Base-by-base conservation (phyloP, 1,140 invertebrate genomes). In the Popillia japonica region DNA sequence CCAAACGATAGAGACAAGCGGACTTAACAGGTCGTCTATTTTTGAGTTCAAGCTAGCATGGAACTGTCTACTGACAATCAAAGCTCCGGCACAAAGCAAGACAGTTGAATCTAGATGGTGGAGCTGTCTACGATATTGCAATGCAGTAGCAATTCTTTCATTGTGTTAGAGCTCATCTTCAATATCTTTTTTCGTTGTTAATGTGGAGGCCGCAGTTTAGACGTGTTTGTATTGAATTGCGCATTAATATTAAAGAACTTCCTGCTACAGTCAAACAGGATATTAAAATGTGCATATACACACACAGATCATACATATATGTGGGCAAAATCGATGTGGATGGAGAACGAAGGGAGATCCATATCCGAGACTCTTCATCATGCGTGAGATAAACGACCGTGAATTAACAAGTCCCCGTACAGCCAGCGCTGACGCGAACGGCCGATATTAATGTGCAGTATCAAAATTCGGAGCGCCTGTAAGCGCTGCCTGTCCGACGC, bases 331-430 rank as follows among this genome's bases (percentile, higher is more conserved):
- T 11, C 48, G 17, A 17, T 7, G 48, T 1, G 6, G 17, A 6
- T 3, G 11, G 48, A n/a, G 44, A n/a, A 2, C 14, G 48, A 14
- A 7, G 11, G 14, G 14, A 6, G 14, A 6, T 17, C 48, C 14
- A 55, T 17, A 55, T 55, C 48, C 48, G 48, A 55, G 48, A 1
- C 48, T 55, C 48, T 55, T 55, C 48, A 55, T 55, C 48, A 55
- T 55, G 48, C 48, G 17, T 55, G 14, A 55, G 48, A 55, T 55
- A 55, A 55, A 55, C 48, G 11, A 17, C 48, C 17, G 48, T 17
- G 48, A 55, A 55, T 55, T 55, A 55, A 55, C 48, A 55, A 55
- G 48, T 14, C 6, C 48, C 48, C 48, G 48, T 55, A 2, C 17
- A 55, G 6, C 6, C 11, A 17, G 17, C 48, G 48, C 17, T 34